phyloP scores from a whole-genome alignment of 2,888 invertebrate genomes.

The Cephus spinipes region DNA sequence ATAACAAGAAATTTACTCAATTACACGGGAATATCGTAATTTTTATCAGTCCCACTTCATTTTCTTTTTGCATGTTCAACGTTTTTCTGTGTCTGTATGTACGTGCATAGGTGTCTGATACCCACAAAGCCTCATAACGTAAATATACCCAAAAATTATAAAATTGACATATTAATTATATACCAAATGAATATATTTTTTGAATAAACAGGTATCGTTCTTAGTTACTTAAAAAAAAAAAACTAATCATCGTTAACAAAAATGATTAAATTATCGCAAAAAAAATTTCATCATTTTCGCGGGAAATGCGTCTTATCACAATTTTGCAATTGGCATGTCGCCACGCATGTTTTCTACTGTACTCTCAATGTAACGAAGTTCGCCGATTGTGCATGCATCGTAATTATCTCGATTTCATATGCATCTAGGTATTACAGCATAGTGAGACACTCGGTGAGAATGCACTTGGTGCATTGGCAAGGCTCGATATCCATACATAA shows the following conservation, averaged over 20 bases:
- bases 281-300: background rate
- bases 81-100: background rate
- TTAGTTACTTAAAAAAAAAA: background rate
- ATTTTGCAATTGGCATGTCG: slow-evolving; percentile 43
- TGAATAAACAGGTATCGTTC: background rate
- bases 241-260: no score
- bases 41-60: background rate
- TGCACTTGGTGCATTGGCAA: background rate
- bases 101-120: background rate
- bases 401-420: slow-evolving; percentile 35
- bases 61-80: background rate
- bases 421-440: slow-evolving; percentile 21
- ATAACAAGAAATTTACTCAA: background rate
- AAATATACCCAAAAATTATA: background rate
- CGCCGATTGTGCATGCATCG: slow-evolving; percentile 40
- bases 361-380: slow-evolving; percentile 18
- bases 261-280: no score
- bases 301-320: background rate
- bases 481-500: no score
- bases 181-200: background rate
- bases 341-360: slow-evolving; percentile 45
- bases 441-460: background rate
- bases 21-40: no score
- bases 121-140: background rate
- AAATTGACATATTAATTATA: background rate